Evolutionary conservation across 2,797 vertebrate genomes (phyloP), one percentile per base, ranked within the genome.

Genomic region (Myotis myotis): DNA sequence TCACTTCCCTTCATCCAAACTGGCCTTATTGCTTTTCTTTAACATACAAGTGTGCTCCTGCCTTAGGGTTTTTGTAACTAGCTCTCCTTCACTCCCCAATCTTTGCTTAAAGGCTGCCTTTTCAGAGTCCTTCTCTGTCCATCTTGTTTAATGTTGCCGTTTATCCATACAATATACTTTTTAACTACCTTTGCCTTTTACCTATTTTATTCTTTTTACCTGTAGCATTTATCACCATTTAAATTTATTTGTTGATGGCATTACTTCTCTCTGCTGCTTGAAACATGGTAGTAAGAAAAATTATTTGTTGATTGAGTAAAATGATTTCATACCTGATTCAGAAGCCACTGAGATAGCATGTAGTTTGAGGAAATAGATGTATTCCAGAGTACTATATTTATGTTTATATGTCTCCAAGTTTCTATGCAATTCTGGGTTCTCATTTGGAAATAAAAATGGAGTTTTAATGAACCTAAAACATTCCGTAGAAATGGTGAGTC

Each of bases 401-500:
- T 89, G 95, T 85, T 33, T 47, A 1, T 82, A 71, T 82, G 47
- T 87, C 68, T 83, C 91, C 38, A 89, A 93, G 47, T 2, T 38
- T 83, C 38, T 22, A 30, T 89, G n/a, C n/a, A 84, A 83, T 68
- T 93, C 38, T 83, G 38, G 6, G 6, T 85, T 95, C 66, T 81
- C 57, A 47, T 75, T 94, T 96, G 49, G 49, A 92, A 88, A 78
- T 74, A 78, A 53, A 72, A 85, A 60, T 80, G 79, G 23, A 71
- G n/a, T 75, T 89, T 93, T 92, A 92, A 76, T 78, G 82, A 93
- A 64, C 17, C 78, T 88, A 66, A 93, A 94, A 57, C n/a, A 70
- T 71, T 94, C 33, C 60, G 11, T 89, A 71, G 28, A 78, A 11
- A 16, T 81, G 22, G 36, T 81, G 38, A 85, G 38, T 13, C 57